Base-by-base conservation (phyloP, 2,888 invertebrate species). In the Sarcophaga variegata region DNA sequence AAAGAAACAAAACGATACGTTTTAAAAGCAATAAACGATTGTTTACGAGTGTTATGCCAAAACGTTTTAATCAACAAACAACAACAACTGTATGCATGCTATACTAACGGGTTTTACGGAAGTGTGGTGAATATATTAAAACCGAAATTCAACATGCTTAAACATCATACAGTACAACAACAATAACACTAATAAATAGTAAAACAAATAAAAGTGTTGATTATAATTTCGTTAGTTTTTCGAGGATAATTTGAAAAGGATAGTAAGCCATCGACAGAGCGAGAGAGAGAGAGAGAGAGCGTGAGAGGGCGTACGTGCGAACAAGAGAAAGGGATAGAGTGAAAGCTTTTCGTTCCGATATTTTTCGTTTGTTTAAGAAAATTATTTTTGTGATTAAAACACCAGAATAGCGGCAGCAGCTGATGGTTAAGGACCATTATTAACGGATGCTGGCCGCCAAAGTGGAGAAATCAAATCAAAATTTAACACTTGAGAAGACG, bases 361-460 rank as follows among this genome's bases (percentile, higher is more conserved):
- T 17, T 10, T 54, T 54, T 71, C n/a, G 25, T 27, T 54, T 71
- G 47, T 62, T 78, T 27, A 22, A 14, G 22, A 64, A 71, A 75
- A 70, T 76, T 67, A 25, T 69, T 63, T 54, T 54, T 54, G 54
- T 54, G 54, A 54, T 74, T 63, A 59, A 82, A 76, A 82, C 82
- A 37, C 8, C 37, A 85, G 82, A 85, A 85, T 75, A 75, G 75
- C 85, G 82, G 78, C 79, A 82, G 85, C 82, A 82, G 81, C 75
- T 85, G 85, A 85, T 85, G 85, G 85, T 79, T 79, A 75, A 85
- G 81, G 82, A 85, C 77, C 81, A 85, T 69, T 54, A 74, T 72
- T 69, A 69, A 79, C 82, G 85, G 81, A 82, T 85, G 85, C 85
- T 85, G 85, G 62, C 85, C 85, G 78, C 49, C 37, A 82, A 54